Evolutionary conservation across 2,113 vertebrate genomes (phyloP), one percentile per base, ranked within the genome.

Genomic region (Megalops atlanticus): DNA sequence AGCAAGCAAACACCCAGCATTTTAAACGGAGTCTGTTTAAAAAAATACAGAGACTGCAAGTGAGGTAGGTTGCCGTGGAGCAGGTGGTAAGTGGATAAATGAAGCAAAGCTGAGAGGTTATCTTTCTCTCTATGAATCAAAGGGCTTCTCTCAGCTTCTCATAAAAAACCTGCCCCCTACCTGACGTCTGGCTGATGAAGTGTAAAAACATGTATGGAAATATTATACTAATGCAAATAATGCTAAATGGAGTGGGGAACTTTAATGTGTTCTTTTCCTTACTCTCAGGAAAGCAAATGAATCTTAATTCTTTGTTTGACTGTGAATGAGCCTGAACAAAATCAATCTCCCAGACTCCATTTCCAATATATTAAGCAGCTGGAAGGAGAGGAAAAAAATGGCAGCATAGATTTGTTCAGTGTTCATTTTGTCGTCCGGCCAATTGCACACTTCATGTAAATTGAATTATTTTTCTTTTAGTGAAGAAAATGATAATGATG

Each of bases 381-480:
- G 27, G 58, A 64, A 64, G 58, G 58, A 31, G 58, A 64, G 31
- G n/a, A 31, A n/a, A n/a, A n/a, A 64, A 64, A 64, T 27, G 58
- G 58, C 58, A 31, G 31, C 31, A 31, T 64, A 64, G 58, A 64
- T 64, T 64, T 64, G n/a, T 64, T 64, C 58, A 64, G 31, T 31
- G 58, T 64, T 64, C 58, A 64, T 64, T 64, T 64, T 64, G 58
- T 64, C 58, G 24, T 64, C 58, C 31, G 7, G 58, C 58, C 58
- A 64, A 64, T 31, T 64, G 58, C n/a, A 64, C 58, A 64, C 58
- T 64, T 64, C 58, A 64, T 64, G n/a, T 21, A n/a, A 64, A 64
- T n/a, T 27, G 4, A 64, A 64, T 64, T 64, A 64, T 64, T 64
- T 64, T 64, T 31, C n/a, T 64, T 15, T 64, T 64, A 31, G 58